Conservation (phyloP, 2,797 vertebrate species). For the Enteromius afrohamiltoni region DNA sequence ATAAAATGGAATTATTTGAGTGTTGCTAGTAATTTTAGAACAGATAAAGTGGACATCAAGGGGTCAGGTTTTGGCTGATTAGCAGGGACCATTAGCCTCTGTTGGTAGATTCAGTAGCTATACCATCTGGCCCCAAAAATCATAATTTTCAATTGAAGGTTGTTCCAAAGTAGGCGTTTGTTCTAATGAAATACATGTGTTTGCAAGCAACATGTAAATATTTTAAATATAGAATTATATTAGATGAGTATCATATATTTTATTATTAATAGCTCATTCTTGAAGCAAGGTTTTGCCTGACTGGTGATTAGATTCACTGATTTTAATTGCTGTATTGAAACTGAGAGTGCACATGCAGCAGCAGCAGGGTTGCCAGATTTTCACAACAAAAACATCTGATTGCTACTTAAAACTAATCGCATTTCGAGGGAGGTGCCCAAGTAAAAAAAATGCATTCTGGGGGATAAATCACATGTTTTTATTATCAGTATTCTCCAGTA, state of each 20-base stretch:
- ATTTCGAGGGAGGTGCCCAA: no score
- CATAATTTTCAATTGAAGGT: slow-evolving; percentile 18
- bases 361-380: no score
- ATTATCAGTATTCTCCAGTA: no score
- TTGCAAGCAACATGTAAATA: slow-evolving; percentile 5
- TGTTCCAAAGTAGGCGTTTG: not conserved
- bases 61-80: slow-evolving; percentile 19
- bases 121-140: slow-evolving; percentile 20
- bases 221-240: not conserved
- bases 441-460: no score
- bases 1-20: slow-evolving; percentile 23
- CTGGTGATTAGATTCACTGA: no score
- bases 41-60: slow-evolving; percentile 1
- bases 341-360: no score
- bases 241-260: not conserved
- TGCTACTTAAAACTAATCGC: no score
- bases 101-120: slow-evolving; percentile 18
- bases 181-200: not conserved
- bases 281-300: no score
- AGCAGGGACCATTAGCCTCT: slow-evolving; percentile 4
- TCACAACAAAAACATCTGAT: no score
- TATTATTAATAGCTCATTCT: not conserved
- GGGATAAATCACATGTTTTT: no score
- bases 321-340: no score
- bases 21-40: slow-evolving; percentile 18